Conservation (phyloP, 2,797 vertebrate species). For the Carapus acus region DNA sequence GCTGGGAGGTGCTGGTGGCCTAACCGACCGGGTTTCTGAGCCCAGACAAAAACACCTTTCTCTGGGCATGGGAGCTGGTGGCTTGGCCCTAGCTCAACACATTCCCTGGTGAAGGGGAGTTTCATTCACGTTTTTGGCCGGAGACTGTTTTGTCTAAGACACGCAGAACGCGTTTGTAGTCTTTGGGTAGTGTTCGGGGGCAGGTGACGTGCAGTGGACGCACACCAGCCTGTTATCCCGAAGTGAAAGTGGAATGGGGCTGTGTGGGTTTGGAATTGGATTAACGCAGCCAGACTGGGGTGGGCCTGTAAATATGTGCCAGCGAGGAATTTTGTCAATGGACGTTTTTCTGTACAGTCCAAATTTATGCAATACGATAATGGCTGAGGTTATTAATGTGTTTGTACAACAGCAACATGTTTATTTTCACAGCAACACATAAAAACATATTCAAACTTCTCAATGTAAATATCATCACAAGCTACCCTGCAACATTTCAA, state of each 20-base stretch:
- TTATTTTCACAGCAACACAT: conserved; percentile 5
- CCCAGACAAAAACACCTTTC: conserved; percentile 78
- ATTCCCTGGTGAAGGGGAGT: conserved; percentile 52
- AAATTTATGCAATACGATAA: conserved; percentile 14
- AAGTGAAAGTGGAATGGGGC: conserved; percentile 41
- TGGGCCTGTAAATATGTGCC: conserved; percentile 44
- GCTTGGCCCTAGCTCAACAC: conserved; percentile 65
- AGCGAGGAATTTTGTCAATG: conserved; percentile 40
- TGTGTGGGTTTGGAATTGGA: conserved; percentile 41
- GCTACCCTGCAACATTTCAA: conserved; percentile 51
- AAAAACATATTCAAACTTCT: too few species aligned
- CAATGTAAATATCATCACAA: too few species aligned
- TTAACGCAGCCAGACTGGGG: conserved; percentile 40
- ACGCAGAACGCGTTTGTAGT: conserved; percentile 63
- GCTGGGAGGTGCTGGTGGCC: conserved; percentile 44
- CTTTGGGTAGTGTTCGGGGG: conserved; percentile 67
- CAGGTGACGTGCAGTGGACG: conserved; percentile 52
- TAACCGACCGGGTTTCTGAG: conserved; percentile 48
- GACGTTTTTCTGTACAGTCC: conserved; percentile 22
- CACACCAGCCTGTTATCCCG: conserved; percentile 26
- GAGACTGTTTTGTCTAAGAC: conserved; percentile 74
- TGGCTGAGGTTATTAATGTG: neutral
- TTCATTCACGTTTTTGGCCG: conserved; percentile 60
- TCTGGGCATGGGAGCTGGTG: conserved; percentile 61
- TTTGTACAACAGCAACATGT: conserved; percentile 1